phyloP scores from a whole-genome alignment of 2,113 vertebrate genomes.

The Campylorhamphus procurvoides region DNA sequence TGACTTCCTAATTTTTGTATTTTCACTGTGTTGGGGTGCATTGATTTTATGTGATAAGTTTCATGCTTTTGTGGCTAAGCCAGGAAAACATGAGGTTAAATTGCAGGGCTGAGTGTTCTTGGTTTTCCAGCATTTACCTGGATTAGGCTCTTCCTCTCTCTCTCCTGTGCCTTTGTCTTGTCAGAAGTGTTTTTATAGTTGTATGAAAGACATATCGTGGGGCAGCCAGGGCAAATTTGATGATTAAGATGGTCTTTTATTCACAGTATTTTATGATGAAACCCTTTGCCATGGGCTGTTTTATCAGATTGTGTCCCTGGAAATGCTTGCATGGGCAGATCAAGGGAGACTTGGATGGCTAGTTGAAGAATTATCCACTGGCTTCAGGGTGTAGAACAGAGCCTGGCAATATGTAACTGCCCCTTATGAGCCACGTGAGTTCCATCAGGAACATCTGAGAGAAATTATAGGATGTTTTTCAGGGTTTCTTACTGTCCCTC shows the following conservation, averaged over 20 bases:
- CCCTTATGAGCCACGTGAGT: rapidly evolving
- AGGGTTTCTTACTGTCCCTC: neutral
- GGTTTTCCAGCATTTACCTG: neutral
- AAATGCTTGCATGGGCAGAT: neutral
- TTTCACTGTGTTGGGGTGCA: neutral
- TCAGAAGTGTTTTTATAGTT: neutral
- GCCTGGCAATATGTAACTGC: neutral
- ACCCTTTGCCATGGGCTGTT: neutral
- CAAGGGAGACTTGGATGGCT: neutral
- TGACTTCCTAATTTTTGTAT: neutral
- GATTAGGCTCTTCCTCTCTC: neutral
- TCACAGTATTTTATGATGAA: neutral
- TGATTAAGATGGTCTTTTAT: neutral
- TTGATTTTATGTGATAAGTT: neutral
- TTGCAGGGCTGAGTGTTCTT: neutral
- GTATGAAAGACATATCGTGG: rapidly evolving
- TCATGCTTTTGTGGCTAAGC: neutral
- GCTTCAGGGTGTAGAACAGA: rapidly evolving
- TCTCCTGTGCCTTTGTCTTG: neutral
- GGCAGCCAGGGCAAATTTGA: neutral
- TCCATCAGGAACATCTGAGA: neutral
- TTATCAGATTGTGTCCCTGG: neutral
- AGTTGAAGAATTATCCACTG: neutral
- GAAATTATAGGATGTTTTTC: neutral
- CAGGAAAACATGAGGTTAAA: neutral